Percentiles rank a stretch among this genome's conserved stretches.
phyloP scores from a whole-genome alignment of 2,888 invertebrate genomes.

The Drosophila putrida region DNA sequence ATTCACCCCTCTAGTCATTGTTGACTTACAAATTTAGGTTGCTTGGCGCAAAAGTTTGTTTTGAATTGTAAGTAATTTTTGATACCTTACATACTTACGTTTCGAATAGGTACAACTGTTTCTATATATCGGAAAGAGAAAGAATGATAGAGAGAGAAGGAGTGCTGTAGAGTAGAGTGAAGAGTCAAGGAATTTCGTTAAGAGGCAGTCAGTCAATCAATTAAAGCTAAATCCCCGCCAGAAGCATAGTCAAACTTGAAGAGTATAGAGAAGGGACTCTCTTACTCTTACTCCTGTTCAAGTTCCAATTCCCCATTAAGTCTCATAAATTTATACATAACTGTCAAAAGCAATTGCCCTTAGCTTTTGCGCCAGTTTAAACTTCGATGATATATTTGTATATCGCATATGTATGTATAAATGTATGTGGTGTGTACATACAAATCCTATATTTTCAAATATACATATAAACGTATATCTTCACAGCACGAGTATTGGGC shows the following conservation, averaged over 20 bases:
- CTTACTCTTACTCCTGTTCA: conserved; percentile 6
- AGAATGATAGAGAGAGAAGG: background rate
- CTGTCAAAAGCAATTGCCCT: conserved; percentile 82
- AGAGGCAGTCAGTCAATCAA: conserved; percentile 69
- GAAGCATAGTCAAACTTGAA: conserved; percentile 40
- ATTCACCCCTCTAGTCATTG: conserved; percentile 54
- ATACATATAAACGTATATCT: conserved; percentile 37
- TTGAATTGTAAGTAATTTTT: conserved; percentile 81
- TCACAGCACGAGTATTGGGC: conserved; percentile 23
- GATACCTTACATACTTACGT: conserved; percentile 72
- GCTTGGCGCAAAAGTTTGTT: conserved; percentile 77
- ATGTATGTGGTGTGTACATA: conserved; percentile 7
- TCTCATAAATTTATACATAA: conserved; percentile 81
- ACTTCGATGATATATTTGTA: conserved; percentile 80
- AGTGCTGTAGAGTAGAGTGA: no score
- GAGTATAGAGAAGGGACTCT: conserved; percentile 2
- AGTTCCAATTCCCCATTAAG: conserved; percentile 74
- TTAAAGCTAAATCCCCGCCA: conserved; percentile 59
- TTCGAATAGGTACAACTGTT: conserved; percentile 53
- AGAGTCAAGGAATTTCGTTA: conserved; percentile 13
- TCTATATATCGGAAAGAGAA: conserved; percentile 20
- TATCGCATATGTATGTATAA: conserved; percentile 41
- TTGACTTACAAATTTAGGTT: conserved; percentile 80
- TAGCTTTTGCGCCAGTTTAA: conserved; percentile 81
- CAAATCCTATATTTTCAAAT: conserved; percentile 27